Percentiles rank a stretch among this genome's conserved stretches.
Evolutionary conservation across 1,140 invertebrate species (phyloP).

Genomic region (Probaryconus sp.): DNA sequence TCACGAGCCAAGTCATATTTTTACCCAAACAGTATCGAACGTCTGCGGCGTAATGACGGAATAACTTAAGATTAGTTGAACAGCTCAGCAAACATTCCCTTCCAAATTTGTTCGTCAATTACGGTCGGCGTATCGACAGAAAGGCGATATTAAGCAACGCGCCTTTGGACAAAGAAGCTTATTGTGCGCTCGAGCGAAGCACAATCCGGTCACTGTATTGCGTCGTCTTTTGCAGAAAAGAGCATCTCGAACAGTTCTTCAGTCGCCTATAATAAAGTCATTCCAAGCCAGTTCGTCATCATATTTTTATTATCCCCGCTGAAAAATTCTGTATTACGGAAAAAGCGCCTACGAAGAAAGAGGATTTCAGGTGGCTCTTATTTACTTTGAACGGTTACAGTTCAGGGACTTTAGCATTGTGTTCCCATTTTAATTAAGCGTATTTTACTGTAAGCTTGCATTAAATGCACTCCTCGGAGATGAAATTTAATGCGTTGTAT

Average conservation of each 20-base stretch:
- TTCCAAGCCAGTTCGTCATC: constrained; percentile 23
- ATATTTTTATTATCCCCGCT: constrained; percentile 16
- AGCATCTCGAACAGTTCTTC: constrained; percentile 34
- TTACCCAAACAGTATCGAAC: too few relatives aligned
- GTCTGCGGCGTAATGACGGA: constrained; percentile 8
- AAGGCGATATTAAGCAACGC: constrained; percentile 45
- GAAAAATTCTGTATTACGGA: too few relatives aligned
- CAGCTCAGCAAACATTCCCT: neutral
- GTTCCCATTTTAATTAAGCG: constrained; percentile 44
- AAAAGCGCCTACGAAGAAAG: constrained; percentile 15
- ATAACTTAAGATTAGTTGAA: constrained; percentile 57
- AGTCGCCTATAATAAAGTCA: constrained; percentile 64
- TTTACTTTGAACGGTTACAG: constrained; percentile 15
- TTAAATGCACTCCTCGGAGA: constrained; percentile 42
- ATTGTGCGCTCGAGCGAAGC: constrained; percentile 30
- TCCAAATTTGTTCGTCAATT: constrained; percentile 27
- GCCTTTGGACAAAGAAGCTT: constrained; percentile 59
- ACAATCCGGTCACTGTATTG: constrained; percentile 40
- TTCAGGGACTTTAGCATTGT: constrained; percentile 29
- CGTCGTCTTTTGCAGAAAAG: constrained; percentile 46
- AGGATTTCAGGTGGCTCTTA: constrained; percentile 36
- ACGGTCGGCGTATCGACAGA: neutral
- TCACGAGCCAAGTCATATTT: too few relatives aligned
- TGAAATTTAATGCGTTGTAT: constrained; percentile 50
- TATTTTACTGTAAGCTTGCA: constrained; percentile 43